These are phyloP conservation scores for Umimayanthus chanpuru DNA, from an alignment of 92 coral and sea anemone species.

Conservation along the genomic window DNA sequence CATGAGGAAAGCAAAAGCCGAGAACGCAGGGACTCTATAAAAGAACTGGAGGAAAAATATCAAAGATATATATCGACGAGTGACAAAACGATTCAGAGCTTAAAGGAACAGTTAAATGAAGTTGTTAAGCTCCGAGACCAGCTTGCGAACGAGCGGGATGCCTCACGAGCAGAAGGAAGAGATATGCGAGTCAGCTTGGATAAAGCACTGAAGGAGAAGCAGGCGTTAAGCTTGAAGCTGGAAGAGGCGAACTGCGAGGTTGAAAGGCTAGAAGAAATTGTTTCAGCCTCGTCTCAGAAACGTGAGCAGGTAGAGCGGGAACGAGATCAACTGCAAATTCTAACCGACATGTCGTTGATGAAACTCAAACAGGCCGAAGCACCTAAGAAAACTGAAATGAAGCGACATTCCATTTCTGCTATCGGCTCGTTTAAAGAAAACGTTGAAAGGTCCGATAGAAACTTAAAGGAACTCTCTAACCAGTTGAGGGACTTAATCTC, in stretches of 20 bases:
- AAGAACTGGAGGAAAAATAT: conserved; percentile 76
- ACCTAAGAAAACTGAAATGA: conserved; percentile 61
- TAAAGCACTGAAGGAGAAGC: conserved; percentile 69
- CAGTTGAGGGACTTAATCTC: conserved; percentile 71
- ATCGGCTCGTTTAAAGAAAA: conserved; percentile 53
- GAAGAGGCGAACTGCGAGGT: conserved; percentile 79
- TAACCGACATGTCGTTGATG: conserved; percentile 87
- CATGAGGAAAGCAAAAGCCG: conserved; percentile 50
- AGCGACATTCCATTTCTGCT: conserved; percentile 65
- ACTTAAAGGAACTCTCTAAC: conserved; percentile 71
- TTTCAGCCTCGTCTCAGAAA: conserved; percentile 71
- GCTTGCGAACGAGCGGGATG: conserved; percentile 62
- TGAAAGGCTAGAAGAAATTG: conserved; percentile 80
- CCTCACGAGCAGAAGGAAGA: conserved; percentile 55
- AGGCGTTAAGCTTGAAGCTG: conserved; percentile 61
- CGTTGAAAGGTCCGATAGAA: conserved; percentile 62
- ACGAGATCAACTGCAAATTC: conserved; percentile 83
- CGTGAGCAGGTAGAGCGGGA: conserved; percentile 81
- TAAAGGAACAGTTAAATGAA: conserved; percentile 71
- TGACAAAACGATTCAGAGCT: conserved; percentile 82
- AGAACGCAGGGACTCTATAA: conserved; percentile 65
- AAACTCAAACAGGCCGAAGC: conserved; percentile 82
- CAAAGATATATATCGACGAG: conserved; percentile 81
- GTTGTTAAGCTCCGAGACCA: conserved; percentile 70
- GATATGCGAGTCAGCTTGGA: conserved; percentile 63